These are phyloP conservation scores for Drosophila sp. DNA, from an alignment of 1,140 invertebrate species.

Conservation along the genomic window DNA sequence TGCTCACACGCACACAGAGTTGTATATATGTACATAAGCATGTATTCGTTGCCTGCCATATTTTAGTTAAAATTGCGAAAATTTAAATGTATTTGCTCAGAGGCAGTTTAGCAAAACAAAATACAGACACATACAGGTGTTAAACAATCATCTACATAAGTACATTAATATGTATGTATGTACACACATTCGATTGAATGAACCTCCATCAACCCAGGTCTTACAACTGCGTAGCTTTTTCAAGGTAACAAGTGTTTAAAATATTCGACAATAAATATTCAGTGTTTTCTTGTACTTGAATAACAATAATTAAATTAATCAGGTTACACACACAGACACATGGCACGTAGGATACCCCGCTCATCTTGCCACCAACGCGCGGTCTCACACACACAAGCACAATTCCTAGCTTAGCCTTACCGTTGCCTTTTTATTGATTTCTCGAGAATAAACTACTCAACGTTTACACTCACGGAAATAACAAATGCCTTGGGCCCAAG, in stretches of 20 bases:
- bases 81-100: slow-evolving; percentile 69
- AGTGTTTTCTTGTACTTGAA: slow-evolving; percentile 53
- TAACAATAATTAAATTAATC: slow-evolving; percentile 25
- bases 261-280: slow-evolving; percentile 52
- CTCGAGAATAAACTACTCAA: slow-evolving; percentile 57
- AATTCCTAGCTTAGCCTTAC: slow-evolving; percentile 4
- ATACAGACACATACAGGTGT: slow-evolving; percentile 49
- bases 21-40: slow-evolving; percentile 3
- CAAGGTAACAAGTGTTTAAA: slow-evolving; percentile 80
- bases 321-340: slow-evolving; percentile 33
- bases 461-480: slow-evolving; percentile 54
- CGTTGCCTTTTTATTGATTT: slow-evolving; percentile 64
- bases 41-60: slow-evolving; percentile 51
- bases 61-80: slow-evolving; percentile 62
- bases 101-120: slow-evolving; percentile 24
- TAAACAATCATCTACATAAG: slow-evolving; percentile 17
- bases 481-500: slow-evolving; percentile 46
- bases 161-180: slow-evolving; percentile 21
- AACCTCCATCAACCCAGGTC: slow-evolving; percentile 70
- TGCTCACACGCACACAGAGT: slow-evolving; percentile 1
- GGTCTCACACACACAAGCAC: background rate
- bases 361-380: background rate
- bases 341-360: background rate
- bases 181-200: slow-evolving; percentile 58
- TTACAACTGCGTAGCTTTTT: slow-evolving; percentile 27